phyloP scores from a whole-genome alignment of 2,113 vertebrate species.

The Brachyhypopomus gauderio region DNA sequence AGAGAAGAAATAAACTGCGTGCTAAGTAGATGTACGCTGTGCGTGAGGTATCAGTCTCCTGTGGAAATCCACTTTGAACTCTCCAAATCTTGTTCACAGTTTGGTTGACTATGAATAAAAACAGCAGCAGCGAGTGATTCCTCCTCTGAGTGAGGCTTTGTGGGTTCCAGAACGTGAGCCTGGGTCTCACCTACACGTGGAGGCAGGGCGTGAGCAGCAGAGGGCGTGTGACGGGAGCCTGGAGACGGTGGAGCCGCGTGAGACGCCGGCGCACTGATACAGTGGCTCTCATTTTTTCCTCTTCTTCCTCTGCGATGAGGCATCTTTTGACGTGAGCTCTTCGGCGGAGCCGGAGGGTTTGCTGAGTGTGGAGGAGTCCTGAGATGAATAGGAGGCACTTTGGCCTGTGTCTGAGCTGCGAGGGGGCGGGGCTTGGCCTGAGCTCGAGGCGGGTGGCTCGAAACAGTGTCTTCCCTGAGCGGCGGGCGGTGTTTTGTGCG shows the following conservation, averaged over 20 bases:
- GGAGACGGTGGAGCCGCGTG: slow-evolving; percentile 1
- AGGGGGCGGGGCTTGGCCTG: slow-evolving; percentile 73
- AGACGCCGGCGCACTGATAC: not conserved
- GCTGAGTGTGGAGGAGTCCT: slow-evolving; percentile 72
- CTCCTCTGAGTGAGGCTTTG: not conserved
- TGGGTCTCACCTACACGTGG: slow-evolving; percentile 37
- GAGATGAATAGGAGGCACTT: slow-evolving; percentile 71
- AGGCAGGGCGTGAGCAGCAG: slow-evolving; percentile 72
- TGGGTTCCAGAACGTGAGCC: slow-evolving; percentile 43
- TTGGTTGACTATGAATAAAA: slow-evolving; percentile 26
- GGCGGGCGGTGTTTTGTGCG: slow-evolving; percentile 81
- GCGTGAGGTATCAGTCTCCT: slow-evolving; percentile 30
- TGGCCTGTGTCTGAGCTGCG: slow-evolving; percentile 66
- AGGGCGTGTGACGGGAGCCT: slow-evolving; percentile 1
- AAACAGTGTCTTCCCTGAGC: slow-evolving; percentile 86
- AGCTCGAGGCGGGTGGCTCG: slow-evolving; percentile 68
- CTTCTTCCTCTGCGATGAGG: slow-evolving; percentile 85
- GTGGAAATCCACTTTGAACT: not conserved
- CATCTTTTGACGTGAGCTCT: slow-evolving; percentile 81
- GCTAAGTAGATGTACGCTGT: slow-evolving; percentile 16
- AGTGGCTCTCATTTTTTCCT: slow-evolving; percentile 74
- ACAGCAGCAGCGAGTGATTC: slow-evolving; percentile 31
- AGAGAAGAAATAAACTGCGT: slow-evolving; percentile 13
- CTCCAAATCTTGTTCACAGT: slow-evolving; percentile 32
- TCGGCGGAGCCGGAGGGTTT: slow-evolving; percentile 77